Conservation (phyloP, 2,888 invertebrate species). For the Harpalus rubripes region DNA sequence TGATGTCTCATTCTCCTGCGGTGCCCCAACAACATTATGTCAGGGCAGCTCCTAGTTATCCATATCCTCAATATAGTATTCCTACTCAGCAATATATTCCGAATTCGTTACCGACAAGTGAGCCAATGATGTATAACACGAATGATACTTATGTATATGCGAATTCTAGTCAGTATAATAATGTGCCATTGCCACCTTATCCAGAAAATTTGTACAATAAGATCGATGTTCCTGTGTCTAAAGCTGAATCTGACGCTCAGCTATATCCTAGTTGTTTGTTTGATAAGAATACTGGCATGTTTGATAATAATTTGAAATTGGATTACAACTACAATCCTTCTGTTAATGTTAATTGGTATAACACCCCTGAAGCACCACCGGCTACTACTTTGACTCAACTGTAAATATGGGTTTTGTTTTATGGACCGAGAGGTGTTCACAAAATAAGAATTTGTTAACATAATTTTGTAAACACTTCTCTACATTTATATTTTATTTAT, state of each 20-base stretch:
- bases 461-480: background rate
- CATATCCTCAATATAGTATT: constrained; percentile 40
- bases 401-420: constrained; percentile 50
- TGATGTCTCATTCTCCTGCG: constrained; percentile 72
- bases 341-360: constrained; percentile 70
- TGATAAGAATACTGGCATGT: constrained; percentile 50
- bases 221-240: background rate
- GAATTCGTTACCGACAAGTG: background rate
- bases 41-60: constrained; percentile 8
- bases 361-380: constrained; percentile 45
- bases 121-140: background rate
- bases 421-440: background rate
- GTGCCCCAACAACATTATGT: constrained; percentile 69
- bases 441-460: background rate
- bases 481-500: background rate
- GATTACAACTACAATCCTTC: constrained; percentile 68
- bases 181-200: constrained; percentile 47
- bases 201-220: constrained; percentile 47
- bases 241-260: constrained; percentile 14
- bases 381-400: constrained; percentile 66
- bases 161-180: constrained; percentile 12
- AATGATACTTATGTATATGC: constrained; percentile 32
- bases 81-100: constrained; percentile 33
- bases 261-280: constrained; percentile 54
- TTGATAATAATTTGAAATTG: constrained; percentile 61